Base-by-base conservation (phyloP, 2,888 invertebrate genomes). In the Galerucella pusilla region DNA sequence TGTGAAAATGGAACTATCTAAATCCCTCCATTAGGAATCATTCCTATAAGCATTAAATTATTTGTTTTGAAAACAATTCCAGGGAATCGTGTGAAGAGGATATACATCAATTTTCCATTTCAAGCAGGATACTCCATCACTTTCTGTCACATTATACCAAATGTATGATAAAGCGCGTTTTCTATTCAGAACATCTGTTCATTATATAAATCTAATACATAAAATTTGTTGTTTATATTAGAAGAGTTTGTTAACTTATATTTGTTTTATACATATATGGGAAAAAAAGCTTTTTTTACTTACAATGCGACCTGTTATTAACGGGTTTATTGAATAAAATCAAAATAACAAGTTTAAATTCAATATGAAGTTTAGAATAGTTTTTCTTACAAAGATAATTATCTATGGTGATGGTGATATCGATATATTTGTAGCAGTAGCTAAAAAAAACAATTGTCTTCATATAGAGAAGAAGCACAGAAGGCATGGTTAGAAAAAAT, bases 81-180 rank as follows among this genome's bases (percentile, higher is more conserved):
- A 61, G 74, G 77, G 78, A 71, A 75, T 71, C 74, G 70, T 73
- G 77, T 81, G 81, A 80, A 82, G 82, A 81, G 81, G 77, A 74
- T 75, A 78, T 82, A 84, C 84, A 84, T 83, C 83, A 83, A 82
- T 81, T 81, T 82, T 82, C 82, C 83, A 84, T 83, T 83, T 84
- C 76, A 71, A 73, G 71, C 70, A 72, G 78, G 78, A 78, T 78
- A 81, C 82, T 83, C 83, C 80, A 84, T 84, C 84, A 82, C 79
- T 81, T 76, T 78, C 74, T 81, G 83, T 83, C 84, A 82, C 81
- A 83, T 83, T 82, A 83, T 75, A 78, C 67, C 75, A 79, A 83
- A 83, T 81, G 82, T 82, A 81, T 82, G 83, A 83, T 83, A 83
- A 83, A 82, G 80, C 81, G 77, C 78, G 80, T 80, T 83, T 78